These are phyloP conservation scores for Falco punctatus DNA, from an alignment of 2,113 vertebrate species.

Conservation along the genomic window DNA sequence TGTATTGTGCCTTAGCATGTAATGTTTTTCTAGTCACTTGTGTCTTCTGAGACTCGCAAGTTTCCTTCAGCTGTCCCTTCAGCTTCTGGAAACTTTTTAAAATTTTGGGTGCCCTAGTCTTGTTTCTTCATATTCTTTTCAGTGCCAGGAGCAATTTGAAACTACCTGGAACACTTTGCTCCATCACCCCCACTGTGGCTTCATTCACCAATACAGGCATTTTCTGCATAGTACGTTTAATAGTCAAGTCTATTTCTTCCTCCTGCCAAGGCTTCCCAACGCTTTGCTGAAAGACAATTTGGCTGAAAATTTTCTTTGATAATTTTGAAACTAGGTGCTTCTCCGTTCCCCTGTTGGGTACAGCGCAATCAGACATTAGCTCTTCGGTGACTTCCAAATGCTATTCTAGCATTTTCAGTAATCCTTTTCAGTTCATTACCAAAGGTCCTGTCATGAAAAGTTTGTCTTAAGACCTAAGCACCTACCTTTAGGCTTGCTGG, in stretches of 20 bases:
- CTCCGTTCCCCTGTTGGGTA: accelerated
- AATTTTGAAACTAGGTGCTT: not conserved
- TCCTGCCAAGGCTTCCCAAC: not conserved
- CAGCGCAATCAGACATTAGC: not conserved
- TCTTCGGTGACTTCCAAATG: not conserved
- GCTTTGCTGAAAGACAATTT: not conserved
- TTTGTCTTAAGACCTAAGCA: not conserved
- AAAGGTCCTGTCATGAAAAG: not conserved
- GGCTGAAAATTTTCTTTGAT: not conserved
- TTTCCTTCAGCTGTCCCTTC: not conserved
- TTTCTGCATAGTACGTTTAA: not conserved
- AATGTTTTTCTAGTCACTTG: not conserved
- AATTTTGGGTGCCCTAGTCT: not conserved
- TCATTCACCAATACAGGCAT: not conserved
- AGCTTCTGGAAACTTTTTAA: not conserved
- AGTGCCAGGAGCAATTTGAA: not conserved
- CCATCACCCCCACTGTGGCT: not conserved
- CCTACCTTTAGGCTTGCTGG: not conserved
- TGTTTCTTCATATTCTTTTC: not conserved
- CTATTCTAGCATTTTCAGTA: not conserved
- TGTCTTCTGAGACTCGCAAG: not conserved
- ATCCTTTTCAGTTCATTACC: not conserved
- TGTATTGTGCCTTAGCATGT: not conserved
- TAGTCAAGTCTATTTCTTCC: not conserved
- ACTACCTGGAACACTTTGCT: not conserved